Base-by-base conservation (phyloP, 2,113 vertebrate genomes). In the Melozone crissalis region DNA sequence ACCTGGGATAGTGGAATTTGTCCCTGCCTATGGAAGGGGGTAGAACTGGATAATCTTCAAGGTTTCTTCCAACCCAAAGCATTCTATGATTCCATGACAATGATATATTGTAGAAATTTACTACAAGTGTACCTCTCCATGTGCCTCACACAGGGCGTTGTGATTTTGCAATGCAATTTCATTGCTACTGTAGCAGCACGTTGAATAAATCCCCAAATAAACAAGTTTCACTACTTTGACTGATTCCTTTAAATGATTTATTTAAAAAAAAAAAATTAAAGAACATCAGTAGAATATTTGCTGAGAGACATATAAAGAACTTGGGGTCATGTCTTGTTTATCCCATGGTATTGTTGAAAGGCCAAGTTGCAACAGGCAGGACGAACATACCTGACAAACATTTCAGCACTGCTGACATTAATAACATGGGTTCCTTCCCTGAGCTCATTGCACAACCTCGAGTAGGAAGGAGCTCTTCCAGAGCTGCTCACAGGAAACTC, bases 121-220 rank as follows among this genome's bases (percentile, higher is more conserved):
- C 35, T 49, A 30, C 13, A 63, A 52, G 6, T 59, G 9, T 33
- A 41, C 4, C 2, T 65, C 17, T 80, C 27, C 47, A 59, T 19
- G 16, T 61, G 49, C 11, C 31, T 55, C 1, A 0, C 35, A 11
- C 24, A 58, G 12, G 4, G 4, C 20, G 10, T 5, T 72, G 24
- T 31, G 30, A 4, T 69, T 85, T 77, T 67, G 9, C 51, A 62
- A 5, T 9, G 11, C 24, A 39, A 26, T 15, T 58, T 62, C 35
- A 30, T 3, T 22, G 31, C 19, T 80, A 5, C 28, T 63, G 44
- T 6, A 82, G 17, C 24, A 59, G 62, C 7, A 12, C 0, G 0
- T 35, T 66, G 24, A 82, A 59, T 43, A 78, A 65, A 85, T 35
- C n/a, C 22, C 12, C 12, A 41, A 52, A 68, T 4, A 11, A 72